These are phyloP conservation scores for Falco rusticolus DNA, from an alignment of 2,797 vertebrate species.

Conservation along the genomic window DNA sequence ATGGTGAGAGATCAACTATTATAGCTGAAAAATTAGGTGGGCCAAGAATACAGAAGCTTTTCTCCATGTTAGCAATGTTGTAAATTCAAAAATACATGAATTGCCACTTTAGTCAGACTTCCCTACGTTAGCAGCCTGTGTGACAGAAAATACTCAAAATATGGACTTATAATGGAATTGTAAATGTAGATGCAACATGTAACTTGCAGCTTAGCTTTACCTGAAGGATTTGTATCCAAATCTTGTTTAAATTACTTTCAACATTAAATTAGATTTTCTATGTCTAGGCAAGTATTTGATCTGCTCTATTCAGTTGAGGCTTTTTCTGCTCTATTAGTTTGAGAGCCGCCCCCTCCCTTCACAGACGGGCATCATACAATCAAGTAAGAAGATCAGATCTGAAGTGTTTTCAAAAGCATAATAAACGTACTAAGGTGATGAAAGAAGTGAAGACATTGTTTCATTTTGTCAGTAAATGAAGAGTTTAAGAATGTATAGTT, in stretches of 20 bases:
- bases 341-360: not conserved
- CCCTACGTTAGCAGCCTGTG: not conserved
- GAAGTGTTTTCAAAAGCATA: not conserved
- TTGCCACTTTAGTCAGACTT: not conserved
- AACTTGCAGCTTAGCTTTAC: not conserved
- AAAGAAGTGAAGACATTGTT: not conserved
- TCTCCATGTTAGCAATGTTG: not conserved
- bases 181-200: not conserved
- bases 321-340: not conserved
- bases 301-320: not conserved
- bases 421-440: not conserved
- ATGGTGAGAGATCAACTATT: not conserved
- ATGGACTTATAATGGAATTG: not conserved
- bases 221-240: not conserved
- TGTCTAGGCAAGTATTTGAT: not conserved
- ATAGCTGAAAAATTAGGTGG: not conserved
- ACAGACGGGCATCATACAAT: accelerated
- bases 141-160: not conserved
- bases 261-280: not conserved
- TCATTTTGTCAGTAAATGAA: slow-evolving; percentile 16
- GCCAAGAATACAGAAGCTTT: not conserved
- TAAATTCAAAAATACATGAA: not conserved
- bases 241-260: not conserved
- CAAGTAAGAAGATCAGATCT: not conserved
- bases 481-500: not conserved